phyloP scores from a whole-genome alignment of 1,140 invertebrate species.

The Stenopsyche tienmushanensis region DNA sequence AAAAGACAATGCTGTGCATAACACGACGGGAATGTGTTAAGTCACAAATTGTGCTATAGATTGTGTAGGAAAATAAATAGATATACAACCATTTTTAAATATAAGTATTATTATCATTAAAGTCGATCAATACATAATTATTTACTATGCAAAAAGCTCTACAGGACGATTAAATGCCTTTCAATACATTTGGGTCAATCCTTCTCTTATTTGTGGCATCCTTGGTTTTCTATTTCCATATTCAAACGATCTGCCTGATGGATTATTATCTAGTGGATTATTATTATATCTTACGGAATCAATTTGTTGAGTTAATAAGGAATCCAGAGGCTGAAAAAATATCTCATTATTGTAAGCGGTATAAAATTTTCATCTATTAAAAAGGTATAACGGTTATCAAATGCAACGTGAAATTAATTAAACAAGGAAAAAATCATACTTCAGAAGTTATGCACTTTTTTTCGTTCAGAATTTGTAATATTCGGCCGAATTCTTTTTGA shows the following conservation, averaged over 20 bases:
- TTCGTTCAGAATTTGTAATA: slow-evolving; percentile 25
- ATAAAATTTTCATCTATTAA: too few relatives aligned
- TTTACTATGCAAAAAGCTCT: too few relatives aligned
- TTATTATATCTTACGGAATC: slow-evolving; percentile 12
- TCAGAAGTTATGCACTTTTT: slow-evolving; percentile 16
- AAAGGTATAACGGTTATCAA: too few relatives aligned
- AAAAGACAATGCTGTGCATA: too few relatives aligned
- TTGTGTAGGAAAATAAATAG: too few relatives aligned
- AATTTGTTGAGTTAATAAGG: slow-evolving; percentile 24
- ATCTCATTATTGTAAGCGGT: slow-evolving; percentile 4
- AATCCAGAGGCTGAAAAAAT: slow-evolving; percentile 31
- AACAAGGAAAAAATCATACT: neutral
- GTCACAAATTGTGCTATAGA: too few relatives aligned
- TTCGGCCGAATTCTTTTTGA: slow-evolving; percentile 29
- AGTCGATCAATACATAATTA: too few relatives aligned
- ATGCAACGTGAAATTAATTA: too few relatives aligned
- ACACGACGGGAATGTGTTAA: too few relatives aligned
- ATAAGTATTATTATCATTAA: too few relatives aligned
- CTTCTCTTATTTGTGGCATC: neutral
- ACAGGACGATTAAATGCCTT: too few relatives aligned
- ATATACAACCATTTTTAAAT: too few relatives aligned
- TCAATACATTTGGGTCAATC: slow-evolving; percentile 22
- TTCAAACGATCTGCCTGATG: slow-evolving; percentile 25
- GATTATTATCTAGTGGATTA: neutral
- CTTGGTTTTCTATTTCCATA: slow-evolving; percentile 5